phyloP scores from a whole-genome alignment of 2,113 vertebrate species.

The Daubentonia madagascariensis region DNA sequence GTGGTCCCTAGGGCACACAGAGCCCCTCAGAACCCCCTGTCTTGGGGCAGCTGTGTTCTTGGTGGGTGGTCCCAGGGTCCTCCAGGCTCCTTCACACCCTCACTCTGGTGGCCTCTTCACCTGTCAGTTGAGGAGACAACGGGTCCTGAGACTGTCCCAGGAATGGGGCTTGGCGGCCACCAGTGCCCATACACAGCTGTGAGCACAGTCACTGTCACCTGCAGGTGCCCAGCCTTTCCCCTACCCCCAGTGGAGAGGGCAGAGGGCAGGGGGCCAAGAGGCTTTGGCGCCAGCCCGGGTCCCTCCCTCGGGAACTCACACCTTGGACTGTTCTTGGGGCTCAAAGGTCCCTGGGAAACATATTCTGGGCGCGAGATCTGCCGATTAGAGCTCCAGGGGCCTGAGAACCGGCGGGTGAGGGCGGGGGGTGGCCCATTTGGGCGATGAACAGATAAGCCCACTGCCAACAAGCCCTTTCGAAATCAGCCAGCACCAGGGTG shows the following conservation, averaged over 20 bases:
- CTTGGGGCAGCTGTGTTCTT: not conserved
- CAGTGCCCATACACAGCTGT: not conserved
- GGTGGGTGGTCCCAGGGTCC: not conserved
- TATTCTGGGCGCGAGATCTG: slow-evolving; percentile 68
- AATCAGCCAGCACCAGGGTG: slow-evolving; percentile 37
- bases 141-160: not conserved
- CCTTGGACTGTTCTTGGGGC: slow-evolving; percentile 79
- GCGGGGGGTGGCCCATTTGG: not conserved
- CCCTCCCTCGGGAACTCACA: slow-evolving; percentile 63
- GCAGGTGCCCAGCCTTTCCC: not conserved
- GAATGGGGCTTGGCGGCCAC: not conserved
- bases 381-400: slow-evolving; percentile 76
- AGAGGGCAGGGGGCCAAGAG: not conserved
- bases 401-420: slow-evolving; percentile 70
- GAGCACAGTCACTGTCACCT: not conserved
- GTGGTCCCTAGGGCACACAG: not conserved
- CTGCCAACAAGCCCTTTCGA: slow-evolving; percentile 73
- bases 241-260: not conserved
- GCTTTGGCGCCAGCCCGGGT: not conserved
- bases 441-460: slow-evolving; percentile 76
- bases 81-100: not conserved
- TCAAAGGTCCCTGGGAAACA: slow-evolving; percentile 85
- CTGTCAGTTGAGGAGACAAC: not conserved
- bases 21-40: rapidly evolving
- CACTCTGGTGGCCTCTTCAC: not conserved